A percentile compares a stretch with the other conserved stretches of the same genome.
phyloP scores from a whole-genome alignment of 2,797 vertebrate species.

The Onychomys arenicola region DNA sequence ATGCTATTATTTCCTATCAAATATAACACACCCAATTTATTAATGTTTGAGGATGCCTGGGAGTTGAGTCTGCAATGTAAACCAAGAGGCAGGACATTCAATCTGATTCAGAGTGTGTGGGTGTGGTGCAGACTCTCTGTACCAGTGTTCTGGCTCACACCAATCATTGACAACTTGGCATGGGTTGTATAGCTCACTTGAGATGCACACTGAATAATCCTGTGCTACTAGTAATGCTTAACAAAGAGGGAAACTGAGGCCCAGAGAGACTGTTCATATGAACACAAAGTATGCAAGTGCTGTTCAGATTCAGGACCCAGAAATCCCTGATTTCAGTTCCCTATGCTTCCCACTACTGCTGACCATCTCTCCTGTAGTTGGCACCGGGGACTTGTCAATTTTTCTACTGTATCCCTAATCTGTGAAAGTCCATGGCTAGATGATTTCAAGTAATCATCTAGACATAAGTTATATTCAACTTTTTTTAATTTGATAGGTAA shows the following conservation, averaged over 20 bases:
- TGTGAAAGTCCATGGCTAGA: not conserved
- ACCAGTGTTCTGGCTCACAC: not conserved
- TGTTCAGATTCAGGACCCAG: not conserved
- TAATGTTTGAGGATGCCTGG: not conserved
- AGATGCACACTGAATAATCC: not conserved
- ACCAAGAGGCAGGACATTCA: slow-evolving; percentile 13
- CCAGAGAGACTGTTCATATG: not conserved
- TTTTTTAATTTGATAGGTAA: not conserved
- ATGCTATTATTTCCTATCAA: slow-evolving; percentile 13
- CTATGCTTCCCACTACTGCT: not conserved
- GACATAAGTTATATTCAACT: not conserved
- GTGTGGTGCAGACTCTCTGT: not conserved
- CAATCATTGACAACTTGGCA: not conserved
- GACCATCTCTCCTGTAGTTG: not conserved
- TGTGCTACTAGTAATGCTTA: not conserved
- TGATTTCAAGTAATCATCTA: not conserved
- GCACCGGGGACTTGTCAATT: not conserved
- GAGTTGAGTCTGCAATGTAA: not conserved
- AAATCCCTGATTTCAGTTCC: not conserved
- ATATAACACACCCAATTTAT: slow-evolving; percentile 28
- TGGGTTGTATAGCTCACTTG: not conserved
- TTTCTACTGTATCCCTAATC: not conserved
- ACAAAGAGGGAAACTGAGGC: slow-evolving; percentile 40
- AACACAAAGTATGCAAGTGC: not conserved
- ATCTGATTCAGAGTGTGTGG: not conserved